Evolutionary conservation across 1,140 invertebrate species (phyloP).

Genomic region (Penaeus japonicus): DNA sequence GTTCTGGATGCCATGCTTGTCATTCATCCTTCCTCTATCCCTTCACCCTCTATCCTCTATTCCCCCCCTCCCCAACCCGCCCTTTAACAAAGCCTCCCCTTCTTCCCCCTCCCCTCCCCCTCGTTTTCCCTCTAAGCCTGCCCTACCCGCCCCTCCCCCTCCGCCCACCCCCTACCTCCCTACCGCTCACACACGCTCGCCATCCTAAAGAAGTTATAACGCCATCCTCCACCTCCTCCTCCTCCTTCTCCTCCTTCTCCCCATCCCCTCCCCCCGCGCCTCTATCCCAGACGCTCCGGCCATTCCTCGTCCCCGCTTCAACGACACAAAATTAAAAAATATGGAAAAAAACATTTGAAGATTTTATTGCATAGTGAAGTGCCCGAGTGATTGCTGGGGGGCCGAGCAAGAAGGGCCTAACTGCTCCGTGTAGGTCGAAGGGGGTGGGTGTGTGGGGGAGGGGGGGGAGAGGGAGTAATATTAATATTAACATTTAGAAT

Average conservation of each 20-base stretch:
- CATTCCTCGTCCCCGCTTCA: slow-evolving; percentile 39
- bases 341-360: slow-evolving; percentile 45
- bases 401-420: background rate
- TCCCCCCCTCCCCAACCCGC: background rate
- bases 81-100: background rate
- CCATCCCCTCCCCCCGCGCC: background rate
- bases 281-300: background rate
- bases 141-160: background rate
- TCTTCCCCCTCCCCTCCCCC: background rate
- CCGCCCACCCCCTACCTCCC: background rate
- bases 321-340: slow-evolving; percentile 50
- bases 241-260: background rate
- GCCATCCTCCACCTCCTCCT: background rate
- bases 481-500: no score
- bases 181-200: background rate
- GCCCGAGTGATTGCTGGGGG: background rate
- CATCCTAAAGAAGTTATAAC: no score
- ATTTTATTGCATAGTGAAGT: slow-evolving; percentile 55
- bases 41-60: no score
- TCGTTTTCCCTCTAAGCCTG: background rate
- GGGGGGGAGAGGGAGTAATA: background rate
- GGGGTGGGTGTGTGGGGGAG: background rate
- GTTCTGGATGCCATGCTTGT: no score
- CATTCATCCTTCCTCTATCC: no score
- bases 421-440: no score